Evolutionary conservation across 2,797 vertebrate species (phyloP), one percentile per base, ranked within the genome.

Genomic region (Pseudomugil gertrudae): DNA sequence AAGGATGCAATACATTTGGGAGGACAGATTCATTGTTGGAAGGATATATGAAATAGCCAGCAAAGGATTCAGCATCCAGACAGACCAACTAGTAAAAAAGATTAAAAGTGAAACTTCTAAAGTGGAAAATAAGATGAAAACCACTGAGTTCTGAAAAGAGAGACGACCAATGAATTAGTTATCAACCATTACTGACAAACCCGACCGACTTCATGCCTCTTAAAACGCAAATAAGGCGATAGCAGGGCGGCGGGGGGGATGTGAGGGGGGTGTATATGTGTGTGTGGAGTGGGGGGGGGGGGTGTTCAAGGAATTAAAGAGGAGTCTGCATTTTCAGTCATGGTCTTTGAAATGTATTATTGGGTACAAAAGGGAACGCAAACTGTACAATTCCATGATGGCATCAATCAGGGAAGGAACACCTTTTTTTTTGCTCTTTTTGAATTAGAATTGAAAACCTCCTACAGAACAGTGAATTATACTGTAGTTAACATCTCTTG

Each of bases 121-220:
- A 87, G 79, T 79, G 66, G 72, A 67, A 89, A 89, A 89, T 90
- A 68, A 90, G 84, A 90, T 87, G 78, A 90, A 88, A 89, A 89
- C 76, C 70, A 81, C 69, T 84, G 80, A 65, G 54, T 84, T 86
- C 73, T 85, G 72, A 89, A 81, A 65, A 71, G 73, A 78, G 76
- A 78, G 80, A 81, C 55, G 70, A 70, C 78, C 80, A 79, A 90
- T 93, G 83, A 93, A 93, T 92, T 90, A 91, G 81, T 91, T 84
- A 92, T 94, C 82, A 93, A 86, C 84, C 87, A 89, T 92, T 93
- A 90, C 87, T 81, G 78, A 87, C 85, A 83, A 90, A 91, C 74
- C 79, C 83, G 35, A 76, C 71, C 66, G 59, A 84, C 80, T 89
- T 84, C 75, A 74, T 83, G 83, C 72, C 71, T 88, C 83, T 90